A percentile compares a stretch with the other conserved stretches of the same genome.
These are phyloP conservation scores for Ginglymostoma cirratum DNA, from an alignment of 2,113 vertebrate genomes.

Conservation along the genomic window DNA sequence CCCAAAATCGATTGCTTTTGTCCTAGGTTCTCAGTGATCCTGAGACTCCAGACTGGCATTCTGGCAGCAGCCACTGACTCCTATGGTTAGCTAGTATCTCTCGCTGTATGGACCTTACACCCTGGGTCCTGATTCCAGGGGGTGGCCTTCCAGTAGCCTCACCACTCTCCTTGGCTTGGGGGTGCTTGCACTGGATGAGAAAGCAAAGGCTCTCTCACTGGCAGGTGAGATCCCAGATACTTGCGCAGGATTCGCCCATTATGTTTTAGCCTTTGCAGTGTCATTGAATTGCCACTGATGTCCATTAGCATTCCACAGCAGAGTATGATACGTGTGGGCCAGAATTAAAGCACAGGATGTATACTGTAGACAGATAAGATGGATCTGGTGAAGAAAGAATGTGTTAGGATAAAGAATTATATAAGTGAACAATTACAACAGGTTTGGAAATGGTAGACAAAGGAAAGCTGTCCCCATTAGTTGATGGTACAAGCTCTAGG, in stretches of 20 bases:
- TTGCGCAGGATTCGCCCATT: background rate
- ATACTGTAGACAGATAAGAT: background rate
- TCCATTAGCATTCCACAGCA: background rate
- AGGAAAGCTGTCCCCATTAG: background rate
- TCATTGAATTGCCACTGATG: background rate
- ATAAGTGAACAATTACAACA: background rate
- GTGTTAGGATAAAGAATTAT: background rate
- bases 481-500: background rate
- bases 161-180: too few species aligned
- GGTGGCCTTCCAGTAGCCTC: too few species aligned
- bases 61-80: too few species aligned
- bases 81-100: too few species aligned
- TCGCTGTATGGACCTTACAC: too few species aligned
- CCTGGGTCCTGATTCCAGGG: too few species aligned
- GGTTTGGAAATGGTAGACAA: background rate
- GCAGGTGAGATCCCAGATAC: too few species aligned
- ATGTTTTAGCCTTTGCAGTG: background rate
- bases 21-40: too few species aligned
- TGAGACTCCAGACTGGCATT: too few species aligned
- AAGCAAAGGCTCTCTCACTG: too few species aligned
- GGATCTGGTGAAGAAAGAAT: background rate
- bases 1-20: too few species aligned
- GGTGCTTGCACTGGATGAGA: too few species aligned
- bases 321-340: background rate
- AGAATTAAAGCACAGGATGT: background rate